phyloP scores from a whole-genome alignment of 2,797 vertebrate species.

The Cynopterus sphinx region DNA sequence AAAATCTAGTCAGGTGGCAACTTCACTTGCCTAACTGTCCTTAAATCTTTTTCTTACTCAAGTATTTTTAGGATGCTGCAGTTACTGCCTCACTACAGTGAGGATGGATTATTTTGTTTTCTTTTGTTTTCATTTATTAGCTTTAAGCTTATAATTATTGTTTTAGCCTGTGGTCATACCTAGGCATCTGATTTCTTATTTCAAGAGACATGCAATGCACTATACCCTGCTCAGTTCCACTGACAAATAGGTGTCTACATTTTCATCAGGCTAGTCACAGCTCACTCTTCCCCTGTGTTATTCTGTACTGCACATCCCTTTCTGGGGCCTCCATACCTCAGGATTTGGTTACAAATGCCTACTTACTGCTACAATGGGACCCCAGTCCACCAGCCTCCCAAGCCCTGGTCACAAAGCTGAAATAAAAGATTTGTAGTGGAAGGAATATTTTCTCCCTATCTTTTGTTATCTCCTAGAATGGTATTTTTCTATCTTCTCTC shows the following conservation, averaged over 20 bases:
- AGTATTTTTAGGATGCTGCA: background rate
- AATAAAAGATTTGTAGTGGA: background rate
- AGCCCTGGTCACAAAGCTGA: background rate
- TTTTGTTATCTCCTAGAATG: background rate
- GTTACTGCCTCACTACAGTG: background rate
- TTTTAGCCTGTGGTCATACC: background rate
- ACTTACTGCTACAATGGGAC: background rate
- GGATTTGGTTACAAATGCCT: background rate
- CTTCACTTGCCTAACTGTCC: background rate
- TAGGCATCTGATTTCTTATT: background rate
- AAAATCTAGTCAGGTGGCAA: constrained; percentile 11
- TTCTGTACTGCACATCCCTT: background rate
- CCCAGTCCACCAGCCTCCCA: background rate
- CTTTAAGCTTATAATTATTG: background rate
- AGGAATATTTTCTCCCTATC: background rate
- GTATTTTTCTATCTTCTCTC: background rate
- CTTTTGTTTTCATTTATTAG: background rate
- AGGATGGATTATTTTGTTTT: background rate
- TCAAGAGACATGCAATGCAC: background rate
- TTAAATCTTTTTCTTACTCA: background rate
- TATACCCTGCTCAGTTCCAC: background rate
- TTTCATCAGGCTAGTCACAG: background rate
- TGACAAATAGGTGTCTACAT: background rate
- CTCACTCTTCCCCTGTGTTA: background rate
- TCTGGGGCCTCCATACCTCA: background rate